Base-by-base conservation (phyloP, 1,140 invertebrate genomes). In the Bradynema listronoti region DNA sequence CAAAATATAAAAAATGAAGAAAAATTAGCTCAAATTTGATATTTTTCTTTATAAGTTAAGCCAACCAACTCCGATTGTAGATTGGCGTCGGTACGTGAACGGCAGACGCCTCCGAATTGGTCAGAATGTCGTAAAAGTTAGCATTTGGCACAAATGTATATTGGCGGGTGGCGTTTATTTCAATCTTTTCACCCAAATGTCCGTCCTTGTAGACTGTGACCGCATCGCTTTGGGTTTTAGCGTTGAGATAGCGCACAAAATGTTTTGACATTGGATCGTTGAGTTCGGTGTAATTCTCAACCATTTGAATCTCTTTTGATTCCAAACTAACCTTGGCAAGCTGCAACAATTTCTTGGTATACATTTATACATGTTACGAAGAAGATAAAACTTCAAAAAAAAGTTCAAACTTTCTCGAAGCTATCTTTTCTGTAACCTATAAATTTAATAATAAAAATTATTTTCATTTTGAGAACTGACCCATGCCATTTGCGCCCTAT, bases 61-160 rank as follows among this genome's bases (percentile, higher is more conserved):
- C n/a, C n/a, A 41, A 65, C 71, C 54, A 39, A 74, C 71, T 63
- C 69, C 76, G 62, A 41, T 78, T 77, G 52, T 78, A 77, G 9
- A 78, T 57, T 2, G 76, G 74, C 29, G 74, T 77, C 6, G 74
- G 74, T 46, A 77, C 58, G 58, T 77, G 74, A 1, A 77, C 73
- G 7, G 76, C 77, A n/a, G 73, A 77, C 7, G 68, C 60, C 11
- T 77, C 63, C 1, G 65, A 66, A 43, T 61, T 72, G 22, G 76
- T 78, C 5, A 41, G 36, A 24, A 78, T 52, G 4, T 66, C 61
- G 49, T 78, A 77, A 55, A 77, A 78, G 33, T 78, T 77, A 11
- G 66, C 68, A 63, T 77, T 77, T 32, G 16, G 29, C 34, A 25
- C 27, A 25, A 19, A 50, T 9, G 16, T n/a, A 3, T 19, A 3